Evolutionary conservation across 2,113 vertebrate genomes (phyloP), one percentile per base, ranked within the genome.

Genomic region (Thryonomys swinderianus): DNA sequence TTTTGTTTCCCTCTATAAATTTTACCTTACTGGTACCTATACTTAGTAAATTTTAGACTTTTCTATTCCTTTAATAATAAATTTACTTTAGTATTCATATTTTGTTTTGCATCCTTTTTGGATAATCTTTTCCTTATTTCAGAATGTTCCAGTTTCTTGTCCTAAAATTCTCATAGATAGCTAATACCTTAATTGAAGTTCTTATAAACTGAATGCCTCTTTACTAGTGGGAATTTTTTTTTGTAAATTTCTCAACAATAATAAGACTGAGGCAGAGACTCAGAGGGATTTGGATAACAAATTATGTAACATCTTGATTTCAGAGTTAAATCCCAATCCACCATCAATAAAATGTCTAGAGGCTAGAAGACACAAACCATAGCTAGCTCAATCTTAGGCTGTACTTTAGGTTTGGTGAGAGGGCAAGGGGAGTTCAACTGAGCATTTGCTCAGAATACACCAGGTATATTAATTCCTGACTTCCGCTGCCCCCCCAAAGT

Each of bases 221-320:
- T 93, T 74, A 80, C 57, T 76, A 80, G 48, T 95, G 10, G 42
- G 10, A 66, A 23, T 30, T 37, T 59, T 66, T 74, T 57, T 27
- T 40, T 11, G 2, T 14, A 78, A 81, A 78, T 91, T 86, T 90
- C 8, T 88, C 42, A 83, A 69, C 23, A 42, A 37, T 73, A 67
- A 74, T 88, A 32, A 87, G 17, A 86, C 34, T 67, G n/a, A 88
- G 40, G 83, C 40, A 93, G 59, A 91, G 48, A 85, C 2, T 89
- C 3, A 78, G 16, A 95, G 17, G 34, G 45, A 90, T 92, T 92
- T 94, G 40, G 57, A 86, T 95, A 57, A 91, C 83, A 86, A 88
- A 83, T 94, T 84, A 89, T 76, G 12, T 45, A 92, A 79, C 79
- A 83, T 78, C 16, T 90, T 92, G 57, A 71, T 85, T 76, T 90